phyloP scores from a whole-genome alignment of 2,888 invertebrate genomes.

The Torymus auratus region DNA sequence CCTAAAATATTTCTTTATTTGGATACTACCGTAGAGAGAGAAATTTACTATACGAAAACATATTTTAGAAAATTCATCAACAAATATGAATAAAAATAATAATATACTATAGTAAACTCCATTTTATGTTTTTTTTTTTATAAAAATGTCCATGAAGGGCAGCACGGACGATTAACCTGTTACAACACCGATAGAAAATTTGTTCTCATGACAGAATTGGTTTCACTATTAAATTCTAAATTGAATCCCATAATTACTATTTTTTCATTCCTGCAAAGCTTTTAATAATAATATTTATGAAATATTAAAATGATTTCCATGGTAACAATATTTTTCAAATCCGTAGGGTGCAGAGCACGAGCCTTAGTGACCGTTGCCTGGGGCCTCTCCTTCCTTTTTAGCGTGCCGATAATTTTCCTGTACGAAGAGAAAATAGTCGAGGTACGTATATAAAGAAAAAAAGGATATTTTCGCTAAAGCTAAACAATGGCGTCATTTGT shows the following conservation, averaged over 20 bases:
- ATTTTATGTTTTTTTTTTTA: no score
- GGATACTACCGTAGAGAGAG: not conserved
- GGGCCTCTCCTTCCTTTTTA: conserved; percentile 89
- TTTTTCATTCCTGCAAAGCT: no score
- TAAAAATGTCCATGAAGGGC: no score
- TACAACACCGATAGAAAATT: no score
- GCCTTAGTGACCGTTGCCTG: conserved; percentile 89
- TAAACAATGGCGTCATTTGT: not conserved
- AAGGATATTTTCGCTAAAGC: no score
- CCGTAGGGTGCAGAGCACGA: conserved; percentile 91
- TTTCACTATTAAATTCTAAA: no score
- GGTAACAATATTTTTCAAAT: conserved; percentile 13
- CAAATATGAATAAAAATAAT: no score
- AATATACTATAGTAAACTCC: no score
- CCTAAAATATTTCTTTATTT: not conserved
- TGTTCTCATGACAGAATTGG: no score
- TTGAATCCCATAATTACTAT: no score
- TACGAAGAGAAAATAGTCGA: conserved; percentile 89
- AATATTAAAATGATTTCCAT: not conserved
- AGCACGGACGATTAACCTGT: no score
- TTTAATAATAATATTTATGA: not conserved
- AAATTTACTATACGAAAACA: not conserved
- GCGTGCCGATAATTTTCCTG: conserved; percentile 88
- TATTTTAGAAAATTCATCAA: no score
- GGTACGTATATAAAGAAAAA: conserved; percentile 72